phyloP scores from a whole-genome alignment of 2,113 vertebrate species.

The Neomonachus schauinslandi region DNA sequence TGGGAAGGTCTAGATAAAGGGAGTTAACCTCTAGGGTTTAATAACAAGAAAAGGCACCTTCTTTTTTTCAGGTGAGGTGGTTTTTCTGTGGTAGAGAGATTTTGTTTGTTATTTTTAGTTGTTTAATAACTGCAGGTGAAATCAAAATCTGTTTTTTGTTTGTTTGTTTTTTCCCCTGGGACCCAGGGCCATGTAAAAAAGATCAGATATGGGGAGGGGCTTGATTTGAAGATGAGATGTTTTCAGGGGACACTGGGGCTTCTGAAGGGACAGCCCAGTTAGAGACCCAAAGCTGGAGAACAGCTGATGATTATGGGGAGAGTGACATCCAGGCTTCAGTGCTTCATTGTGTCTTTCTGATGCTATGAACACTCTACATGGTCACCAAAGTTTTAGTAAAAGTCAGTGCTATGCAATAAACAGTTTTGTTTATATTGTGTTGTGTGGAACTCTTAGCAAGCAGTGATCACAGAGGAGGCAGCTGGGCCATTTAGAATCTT shows the following conservation, averaged over 20 bases:
- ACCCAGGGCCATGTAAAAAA: background rate
- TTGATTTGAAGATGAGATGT: background rate
- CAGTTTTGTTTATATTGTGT: background rate
- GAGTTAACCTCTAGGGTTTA: background rate
- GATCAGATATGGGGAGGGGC: background rate
- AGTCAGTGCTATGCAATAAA: background rate
- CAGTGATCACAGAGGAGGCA: background rate
- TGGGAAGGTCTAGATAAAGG: background rate
- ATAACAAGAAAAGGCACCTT: background rate
- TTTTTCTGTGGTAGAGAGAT: background rate
- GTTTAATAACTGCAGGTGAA: background rate
- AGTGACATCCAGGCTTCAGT: no score
- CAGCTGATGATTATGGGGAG: rapidly evolving
- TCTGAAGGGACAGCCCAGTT: background rate
- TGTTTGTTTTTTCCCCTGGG: background rate
- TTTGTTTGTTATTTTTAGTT: background rate
- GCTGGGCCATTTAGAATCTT: background rate
- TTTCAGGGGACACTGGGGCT: background rate
- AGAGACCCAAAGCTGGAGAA: background rate
- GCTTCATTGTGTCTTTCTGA: background rate
- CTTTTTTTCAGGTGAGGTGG: background rate
- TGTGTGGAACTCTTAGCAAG: rapidly evolving
- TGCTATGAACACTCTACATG: background rate
- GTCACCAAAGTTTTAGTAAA: background rate
- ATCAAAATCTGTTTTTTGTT: background rate